Conservation (phyloP, 2,113 vertebrate species). For the Takifugu flavidus region DNA sequence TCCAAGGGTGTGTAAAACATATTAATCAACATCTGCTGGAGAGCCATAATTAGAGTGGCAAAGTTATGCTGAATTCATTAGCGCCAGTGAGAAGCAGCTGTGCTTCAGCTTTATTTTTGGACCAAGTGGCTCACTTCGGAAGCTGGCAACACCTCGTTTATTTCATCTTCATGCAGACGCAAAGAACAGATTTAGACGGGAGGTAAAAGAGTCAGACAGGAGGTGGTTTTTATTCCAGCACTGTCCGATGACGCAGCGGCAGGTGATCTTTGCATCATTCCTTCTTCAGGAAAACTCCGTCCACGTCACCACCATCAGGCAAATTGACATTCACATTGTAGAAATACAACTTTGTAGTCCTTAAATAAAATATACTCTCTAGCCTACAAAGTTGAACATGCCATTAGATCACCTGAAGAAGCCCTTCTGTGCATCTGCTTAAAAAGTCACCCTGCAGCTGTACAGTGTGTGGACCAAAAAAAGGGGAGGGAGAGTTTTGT, state of each 20-base stretch:
- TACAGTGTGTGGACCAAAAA: slow-evolving; percentile 10
- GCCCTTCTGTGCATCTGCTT: slow-evolving; percentile 45
- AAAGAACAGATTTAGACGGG: slow-evolving; percentile 12
- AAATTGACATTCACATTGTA: slow-evolving; percentile 58
- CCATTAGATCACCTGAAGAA: slow-evolving; percentile 47
- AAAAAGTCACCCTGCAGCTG: neutral
- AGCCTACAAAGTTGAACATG: slow-evolving; percentile 49
- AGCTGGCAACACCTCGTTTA: neutral
- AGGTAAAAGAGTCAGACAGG: slow-evolving; percentile 58
- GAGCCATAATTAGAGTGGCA: slow-evolving; percentile 24
- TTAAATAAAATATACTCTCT: slow-evolving; percentile 67
- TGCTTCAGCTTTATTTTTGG: slow-evolving; percentile 38
- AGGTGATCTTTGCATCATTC: slow-evolving; percentile 32
- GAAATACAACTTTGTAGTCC: slow-evolving; percentile 44
- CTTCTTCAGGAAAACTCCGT: slow-evolving; percentile 20
- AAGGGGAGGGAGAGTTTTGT: slow-evolving; percentile 12
- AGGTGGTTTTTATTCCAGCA: slow-evolving; percentile 69
- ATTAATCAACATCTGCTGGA: slow-evolving; percentile 47
- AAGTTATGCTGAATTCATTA: slow-evolving; percentile 43
- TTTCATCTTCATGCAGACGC: neutral
- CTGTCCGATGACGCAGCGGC: slow-evolving; percentile 53
- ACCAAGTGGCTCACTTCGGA: slow-evolving; percentile 8
- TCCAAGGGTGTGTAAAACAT: slow-evolving; percentile 31
- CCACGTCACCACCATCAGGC: slow-evolving; percentile 25
- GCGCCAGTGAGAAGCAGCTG: slow-evolving; percentile 33